Base-by-base conservation (phyloP, 1,140 invertebrate genomes). In the Pseudomyrmex gracilis region DNA sequence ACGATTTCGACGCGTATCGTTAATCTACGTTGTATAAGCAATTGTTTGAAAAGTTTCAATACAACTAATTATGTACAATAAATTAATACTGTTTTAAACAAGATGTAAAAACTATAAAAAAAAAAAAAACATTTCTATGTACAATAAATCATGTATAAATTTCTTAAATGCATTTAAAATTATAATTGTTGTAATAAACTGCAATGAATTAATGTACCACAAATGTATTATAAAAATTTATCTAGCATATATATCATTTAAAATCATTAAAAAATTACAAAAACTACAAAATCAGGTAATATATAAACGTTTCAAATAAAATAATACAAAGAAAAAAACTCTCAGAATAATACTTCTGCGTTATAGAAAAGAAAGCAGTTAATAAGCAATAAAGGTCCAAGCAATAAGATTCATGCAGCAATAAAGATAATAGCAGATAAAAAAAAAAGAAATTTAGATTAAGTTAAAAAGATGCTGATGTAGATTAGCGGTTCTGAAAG, bases 401-500 rank as follows among this genome's bases (percentile, higher is more conserved):
- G 76, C 63, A 83, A 67, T 86, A 85, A 84, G 63, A 86, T 43
- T 84, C 91, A 90, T 91, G 90, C 89, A 91, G 77, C 89, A 58
- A 85, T 64, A 87, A 64, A 86, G 63, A 55, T 58, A 83, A 67
- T 87, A 51, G 53, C 60, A 85, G 90, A 87, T 85, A 86, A 78
- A 85, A 87, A 83, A 89, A 89, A 83, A 34, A 86, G 74, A 88
- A 89, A 51, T 71, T 86, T 34, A 34, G 34, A 34, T 7, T 34
- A 34, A 5, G 5, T 7, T 7, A 7, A 34, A 34, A 34, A 80
- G 63, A 34, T 87, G 57, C 7, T 34, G 34, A 34, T 34, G 34
- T 34, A 76, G 82, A 73, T 90, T 84, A 90, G 73, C 80, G 34
- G 49, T 68, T 90, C 88, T 93, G 90, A 91, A 93, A 92, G 73